Base-by-base conservation (phyloP, 1,140 invertebrate species). In the Lerema accius region DNA sequence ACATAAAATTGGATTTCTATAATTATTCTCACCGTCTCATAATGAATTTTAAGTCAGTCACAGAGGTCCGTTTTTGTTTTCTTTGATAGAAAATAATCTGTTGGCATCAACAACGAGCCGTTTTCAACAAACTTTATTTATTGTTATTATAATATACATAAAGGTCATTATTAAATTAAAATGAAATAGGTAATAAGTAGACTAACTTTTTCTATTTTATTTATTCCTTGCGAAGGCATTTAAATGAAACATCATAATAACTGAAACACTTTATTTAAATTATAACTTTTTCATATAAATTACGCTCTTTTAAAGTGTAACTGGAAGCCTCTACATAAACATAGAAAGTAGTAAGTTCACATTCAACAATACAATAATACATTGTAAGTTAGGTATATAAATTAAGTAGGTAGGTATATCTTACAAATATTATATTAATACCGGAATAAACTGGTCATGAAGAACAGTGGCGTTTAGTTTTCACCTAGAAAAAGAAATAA, bases 241-340 rank as follows among this genome's bases (percentile, higher is more conserved):
- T 17, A 66, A 72, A 69, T 67, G 23, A 80, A 77, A 76, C 58
- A 62, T 71, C 55, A 45, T 60, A 56, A 56, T 69, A 83, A 89
- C 84, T 85, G 76, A 89, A 86, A 86, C 79, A 83, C 83, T 84
- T 86, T 84, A 82, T 83, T 88, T 73, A 80, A 86, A 76, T 86
- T 74, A 82, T 85, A 86, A 87, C 76, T 78, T 73, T 81, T 78
- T 83, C 71, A 81, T 84, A 87, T 86, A 88, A 86, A 86, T 88
- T 87, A 84, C 73, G 78, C 71, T 90, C 74, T 86, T 79, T 76
- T 73, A 75, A 77, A 66, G n/a, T 68, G 65, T 80, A 84, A 79
- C 70, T 88, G 87, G 85, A 90, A 90, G 87, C 87, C 85, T 90
- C 87, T 90, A 88, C 78, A 79, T 82, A 86, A 77, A 80, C 73